These are phyloP conservation scores for Megathymus violae DNA, from an alignment of 1,140 invertebrate species.

Conservation along the genomic window DNA sequence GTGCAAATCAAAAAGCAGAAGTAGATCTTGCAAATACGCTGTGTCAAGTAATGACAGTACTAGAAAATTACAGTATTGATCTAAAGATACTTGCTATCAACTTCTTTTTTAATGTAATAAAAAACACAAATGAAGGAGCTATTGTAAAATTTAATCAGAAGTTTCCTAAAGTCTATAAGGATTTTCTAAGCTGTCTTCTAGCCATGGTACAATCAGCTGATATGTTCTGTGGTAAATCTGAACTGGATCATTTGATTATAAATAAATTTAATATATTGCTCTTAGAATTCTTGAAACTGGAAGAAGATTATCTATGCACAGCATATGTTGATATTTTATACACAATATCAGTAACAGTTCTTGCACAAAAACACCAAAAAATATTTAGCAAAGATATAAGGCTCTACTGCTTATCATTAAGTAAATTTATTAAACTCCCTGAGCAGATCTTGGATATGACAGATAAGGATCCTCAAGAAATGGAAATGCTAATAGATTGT, in stretches of 20 bases:
- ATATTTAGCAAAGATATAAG: constrained; percentile 60
- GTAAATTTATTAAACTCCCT: constrained; percentile 50
- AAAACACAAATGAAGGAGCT: constrained; percentile 52
- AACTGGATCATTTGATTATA: constrained; percentile 50
- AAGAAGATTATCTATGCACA: constrained; percentile 36
- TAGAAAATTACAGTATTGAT: constrained; percentile 68
- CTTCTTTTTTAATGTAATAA: constrained; percentile 70
- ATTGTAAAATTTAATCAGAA: constrained; percentile 47
- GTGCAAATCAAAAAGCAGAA: constrained; percentile 42
- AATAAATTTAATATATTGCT: constrained; percentile 53
- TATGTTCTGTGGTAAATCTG: constrained; percentile 60
- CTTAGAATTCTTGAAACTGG: constrained; percentile 49
- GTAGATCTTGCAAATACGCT: constrained; percentile 48
- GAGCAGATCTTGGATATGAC: constrained; percentile 53
- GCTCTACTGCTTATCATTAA: constrained; percentile 57
- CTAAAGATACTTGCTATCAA: constrained; percentile 65
- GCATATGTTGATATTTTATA: constrained; percentile 47
- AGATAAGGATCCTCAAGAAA: constrained; percentile 55
- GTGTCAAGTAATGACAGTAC: constrained; percentile 53
- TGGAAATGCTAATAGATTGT: constrained; percentile 57
- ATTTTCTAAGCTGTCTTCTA: constrained; percentile 55
- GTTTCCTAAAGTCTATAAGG: constrained; percentile 50
- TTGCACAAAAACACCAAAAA: constrained; percentile 45
- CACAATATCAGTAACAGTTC: constrained; percentile 54
- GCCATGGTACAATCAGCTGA: constrained; percentile 50